These are phyloP conservation scores for Pollenia labialis DNA, from an alignment of 2,888 invertebrate genomes.

Conservation along the genomic window DNA sequence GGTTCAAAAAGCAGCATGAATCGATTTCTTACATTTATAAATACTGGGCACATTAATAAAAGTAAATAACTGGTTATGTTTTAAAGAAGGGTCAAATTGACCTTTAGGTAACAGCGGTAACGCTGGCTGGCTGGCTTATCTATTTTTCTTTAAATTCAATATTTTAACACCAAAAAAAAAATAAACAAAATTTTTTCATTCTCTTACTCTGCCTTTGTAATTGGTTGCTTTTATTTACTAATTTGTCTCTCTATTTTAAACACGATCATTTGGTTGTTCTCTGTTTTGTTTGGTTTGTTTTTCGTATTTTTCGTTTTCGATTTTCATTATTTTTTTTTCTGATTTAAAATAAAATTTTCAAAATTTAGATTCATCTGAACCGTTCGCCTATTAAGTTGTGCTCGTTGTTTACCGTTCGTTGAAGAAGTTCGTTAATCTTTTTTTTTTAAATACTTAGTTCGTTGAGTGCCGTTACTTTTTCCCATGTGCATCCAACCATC, in stretches of 20 bases:
- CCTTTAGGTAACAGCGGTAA: too few species aligned
- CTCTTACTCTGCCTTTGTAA: slow-evolving; percentile 21
- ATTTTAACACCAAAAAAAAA: slow-evolving; percentile 15
- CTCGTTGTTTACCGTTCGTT: slow-evolving; percentile 55
- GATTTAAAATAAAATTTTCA: slow-evolving; percentile 76
- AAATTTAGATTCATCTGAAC: slow-evolving; percentile 80
- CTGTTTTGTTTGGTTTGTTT: slow-evolving; percentile 45
- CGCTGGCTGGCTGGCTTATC: slow-evolving; percentile 20
- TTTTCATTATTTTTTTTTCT: slow-evolving; percentile 76
- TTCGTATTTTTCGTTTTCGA: slow-evolving; percentile 32
- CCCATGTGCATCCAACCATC: not conserved
- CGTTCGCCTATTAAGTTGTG: slow-evolving; percentile 78
- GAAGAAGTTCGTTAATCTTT: slow-evolving; percentile 7
- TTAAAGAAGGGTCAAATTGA: too few species aligned
- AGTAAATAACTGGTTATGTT: too few species aligned
- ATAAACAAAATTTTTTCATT: not conserved
- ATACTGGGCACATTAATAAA: too few species aligned
- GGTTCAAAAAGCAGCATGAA: too few species aligned
- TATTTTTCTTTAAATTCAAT: slow-evolving; percentile 6
- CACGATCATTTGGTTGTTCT: slow-evolving; percentile 38
- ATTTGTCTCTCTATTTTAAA: slow-evolving; percentile 2
- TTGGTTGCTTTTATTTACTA: not conserved
- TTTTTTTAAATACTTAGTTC: slow-evolving; percentile 15
- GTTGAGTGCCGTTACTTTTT: slow-evolving; percentile 45
- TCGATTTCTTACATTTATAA: too few species aligned